Percentiles rank a stretch among this genome's conserved stretches.
These are phyloP conservation scores for Hippocampus kuda DNA, from an alignment of 2,797 vertebrate genomes.

Conservation along the genomic window DNA sequence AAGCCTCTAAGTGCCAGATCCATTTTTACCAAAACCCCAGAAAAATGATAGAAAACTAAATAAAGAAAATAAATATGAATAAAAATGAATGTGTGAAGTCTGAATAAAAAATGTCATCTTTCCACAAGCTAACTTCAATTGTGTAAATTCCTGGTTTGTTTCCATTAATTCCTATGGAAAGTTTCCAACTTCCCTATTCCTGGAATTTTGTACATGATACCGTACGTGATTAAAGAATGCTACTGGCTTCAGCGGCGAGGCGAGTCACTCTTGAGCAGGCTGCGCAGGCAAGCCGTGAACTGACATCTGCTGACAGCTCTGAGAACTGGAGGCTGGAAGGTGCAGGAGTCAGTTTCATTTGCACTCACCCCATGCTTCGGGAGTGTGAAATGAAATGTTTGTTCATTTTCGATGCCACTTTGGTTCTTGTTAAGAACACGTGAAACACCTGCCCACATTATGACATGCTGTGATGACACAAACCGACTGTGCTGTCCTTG, in stretches of 20 bases:
- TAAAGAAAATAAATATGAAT: too few relatives aligned
- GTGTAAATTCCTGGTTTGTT: not conserved
- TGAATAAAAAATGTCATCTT: too few relatives aligned
- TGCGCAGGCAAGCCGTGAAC: constrained; percentile 27
- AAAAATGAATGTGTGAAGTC: too few relatives aligned
- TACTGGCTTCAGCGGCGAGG: not conserved
- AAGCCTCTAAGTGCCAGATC: too few relatives aligned
- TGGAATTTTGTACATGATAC: not conserved
- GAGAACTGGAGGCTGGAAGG: constrained; percentile 49
- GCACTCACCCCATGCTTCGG: constrained; percentile 42
- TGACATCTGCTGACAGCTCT: constrained; percentile 52
- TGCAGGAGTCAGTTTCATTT: constrained; percentile 53
- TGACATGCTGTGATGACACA: constrained; percentile 21
- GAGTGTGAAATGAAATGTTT: constrained; percentile 52
- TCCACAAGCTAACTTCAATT: too few relatives aligned
- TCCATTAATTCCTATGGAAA: not conserved
- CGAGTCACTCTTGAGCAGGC: not conserved
- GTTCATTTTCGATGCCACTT: constrained; percentile 52
- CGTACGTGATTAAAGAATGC: not conserved
- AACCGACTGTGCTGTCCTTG: constrained; percentile 21
- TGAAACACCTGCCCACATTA: constrained; percentile 33
- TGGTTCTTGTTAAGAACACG: constrained; percentile 47
- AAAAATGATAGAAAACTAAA: too few relatives aligned
- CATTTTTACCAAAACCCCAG: too few relatives aligned
- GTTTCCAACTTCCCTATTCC: not conserved